Evolutionary conservation across 2,888 invertebrate genomes (phyloP).

Genomic region (Sarcophaga subvicina): DNA sequence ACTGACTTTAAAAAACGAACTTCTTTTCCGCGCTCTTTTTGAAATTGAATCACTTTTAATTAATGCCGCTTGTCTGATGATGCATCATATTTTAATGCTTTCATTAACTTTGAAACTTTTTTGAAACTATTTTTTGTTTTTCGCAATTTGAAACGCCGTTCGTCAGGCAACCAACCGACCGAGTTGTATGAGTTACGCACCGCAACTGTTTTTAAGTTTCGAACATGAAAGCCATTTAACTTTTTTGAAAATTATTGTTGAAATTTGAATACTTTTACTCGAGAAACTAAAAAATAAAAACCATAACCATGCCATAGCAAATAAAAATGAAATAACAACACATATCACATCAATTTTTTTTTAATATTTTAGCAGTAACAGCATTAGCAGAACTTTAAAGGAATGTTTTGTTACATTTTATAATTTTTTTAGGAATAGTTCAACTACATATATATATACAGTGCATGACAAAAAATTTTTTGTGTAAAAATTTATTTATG

Average conservation of each 20-base stretch:
- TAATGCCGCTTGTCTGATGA: slow-evolving; percentile 24
- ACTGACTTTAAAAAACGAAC: neutral
- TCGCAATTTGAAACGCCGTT: neutral
- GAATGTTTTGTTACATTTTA: slow-evolving; percentile 1
- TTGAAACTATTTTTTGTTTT: neutral
- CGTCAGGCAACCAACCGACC: slow-evolving; percentile 11
- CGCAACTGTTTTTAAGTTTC: slow-evolving; percentile 31
- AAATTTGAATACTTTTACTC: slow-evolving; percentile 27
- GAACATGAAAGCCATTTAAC: slow-evolving; percentile 10
- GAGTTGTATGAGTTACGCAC: slow-evolving; percentile 38
- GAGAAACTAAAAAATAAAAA: too few relatives aligned
- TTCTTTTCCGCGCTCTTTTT: slow-evolving; percentile 6
- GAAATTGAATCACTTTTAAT: slow-evolving; percentile 54
- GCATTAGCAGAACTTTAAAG: slow-evolving; percentile 12
- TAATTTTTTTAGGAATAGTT: too few relatives aligned
- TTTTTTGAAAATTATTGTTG: neutral
- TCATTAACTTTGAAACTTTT: neutral
- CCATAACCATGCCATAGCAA: neutral
- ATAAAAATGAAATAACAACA: neutral
- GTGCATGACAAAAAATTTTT: too few relatives aligned
- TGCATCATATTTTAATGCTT: neutral
- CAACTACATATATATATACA: too few relatives aligned
- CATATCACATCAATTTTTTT: neutral
- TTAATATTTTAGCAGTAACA: slow-evolving; percentile 11
- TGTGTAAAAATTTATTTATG: too few relatives aligned